Percentiles rank a stretch among this genome's conserved stretches.
Conservation (phyloP, 2,888 invertebrate genomes). For the Idaea aversata region DNA sequence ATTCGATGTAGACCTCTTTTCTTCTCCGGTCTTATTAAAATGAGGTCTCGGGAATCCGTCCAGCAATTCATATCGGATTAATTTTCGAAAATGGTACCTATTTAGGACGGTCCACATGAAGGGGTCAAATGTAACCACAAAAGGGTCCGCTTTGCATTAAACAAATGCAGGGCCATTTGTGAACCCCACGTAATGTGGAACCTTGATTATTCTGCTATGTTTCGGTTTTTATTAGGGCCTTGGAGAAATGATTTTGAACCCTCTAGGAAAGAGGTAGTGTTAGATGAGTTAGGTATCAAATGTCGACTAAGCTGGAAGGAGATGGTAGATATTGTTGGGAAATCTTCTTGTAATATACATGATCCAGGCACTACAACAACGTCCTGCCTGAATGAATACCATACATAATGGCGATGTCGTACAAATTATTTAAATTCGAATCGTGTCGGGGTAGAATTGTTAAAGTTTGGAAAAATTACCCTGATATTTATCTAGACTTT, state of each 20-base stretch:
- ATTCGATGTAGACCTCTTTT: background rate
- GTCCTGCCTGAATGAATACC: no score
- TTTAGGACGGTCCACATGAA: background rate
- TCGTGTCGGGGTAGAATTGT: no score
- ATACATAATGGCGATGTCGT: no score
- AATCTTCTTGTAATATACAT: no score
- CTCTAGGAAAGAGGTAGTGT: background rate
- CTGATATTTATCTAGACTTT: no score
- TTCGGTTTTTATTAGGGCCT: background rate
- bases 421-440: no score
- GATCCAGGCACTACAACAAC: no score
- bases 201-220: background rate
- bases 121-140: conserved; percentile 27
- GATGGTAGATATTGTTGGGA: no score
- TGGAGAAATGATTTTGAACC: background rate
- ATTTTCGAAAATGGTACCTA: background rate
- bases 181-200: background rate
- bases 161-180: background rate
- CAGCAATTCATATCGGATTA: background rate
- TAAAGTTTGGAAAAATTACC: no score
- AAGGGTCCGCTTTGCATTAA: conserved; percentile 17
- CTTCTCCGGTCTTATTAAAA: background rate
- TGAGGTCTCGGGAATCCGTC: background rate
- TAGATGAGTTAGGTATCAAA: background rate
- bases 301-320: no score